Evolutionary conservation across 2,888 invertebrate species (phyloP).

Genomic region (Megamerina dolium): DNA sequence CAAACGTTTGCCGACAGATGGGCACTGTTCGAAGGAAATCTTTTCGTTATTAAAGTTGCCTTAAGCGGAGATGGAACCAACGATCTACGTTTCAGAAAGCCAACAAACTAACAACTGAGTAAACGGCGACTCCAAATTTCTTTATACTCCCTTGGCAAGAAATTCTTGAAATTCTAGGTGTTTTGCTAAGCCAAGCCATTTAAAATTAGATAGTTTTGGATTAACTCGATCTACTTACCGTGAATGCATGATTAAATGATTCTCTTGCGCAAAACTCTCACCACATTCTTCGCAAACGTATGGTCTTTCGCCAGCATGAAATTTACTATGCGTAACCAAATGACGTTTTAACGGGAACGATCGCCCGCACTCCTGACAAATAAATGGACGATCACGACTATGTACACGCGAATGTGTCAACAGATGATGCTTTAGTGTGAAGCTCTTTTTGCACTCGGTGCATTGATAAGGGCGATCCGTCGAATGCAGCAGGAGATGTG

Average conservation of each 20-base stretch:
- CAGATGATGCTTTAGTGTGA: constrained; percentile 78
- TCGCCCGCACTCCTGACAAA: constrained; percentile 76
- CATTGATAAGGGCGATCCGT: constrained; percentile 78
- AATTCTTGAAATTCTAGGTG: no score
- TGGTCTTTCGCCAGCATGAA: constrained; percentile 78
- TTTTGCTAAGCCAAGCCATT: no score
- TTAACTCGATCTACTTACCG: constrained; percentile 31
- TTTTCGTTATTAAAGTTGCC: no score
- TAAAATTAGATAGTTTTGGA: no score
- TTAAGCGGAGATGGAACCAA: no score
- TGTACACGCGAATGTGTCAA: constrained; percentile 74
- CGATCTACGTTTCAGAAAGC: no score
- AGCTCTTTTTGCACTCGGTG: constrained; percentile 79
- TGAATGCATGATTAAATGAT: constrained; percentile 60
- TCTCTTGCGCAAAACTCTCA: constrained; percentile 86
- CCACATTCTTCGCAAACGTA: constrained; percentile 84
- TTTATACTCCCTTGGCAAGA: no score
- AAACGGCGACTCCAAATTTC: no score
- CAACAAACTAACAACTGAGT: no score
- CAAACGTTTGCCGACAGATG: no score
- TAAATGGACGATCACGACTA: constrained; percentile 73
- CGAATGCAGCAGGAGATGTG: constrained; percentile 73
- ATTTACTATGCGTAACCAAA: constrained; percentile 78
- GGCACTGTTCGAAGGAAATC: no score
- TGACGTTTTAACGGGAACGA: constrained; percentile 77